phyloP scores from a whole-genome alignment of 2,113 vertebrate genomes.

The Orcinus orca region DNA sequence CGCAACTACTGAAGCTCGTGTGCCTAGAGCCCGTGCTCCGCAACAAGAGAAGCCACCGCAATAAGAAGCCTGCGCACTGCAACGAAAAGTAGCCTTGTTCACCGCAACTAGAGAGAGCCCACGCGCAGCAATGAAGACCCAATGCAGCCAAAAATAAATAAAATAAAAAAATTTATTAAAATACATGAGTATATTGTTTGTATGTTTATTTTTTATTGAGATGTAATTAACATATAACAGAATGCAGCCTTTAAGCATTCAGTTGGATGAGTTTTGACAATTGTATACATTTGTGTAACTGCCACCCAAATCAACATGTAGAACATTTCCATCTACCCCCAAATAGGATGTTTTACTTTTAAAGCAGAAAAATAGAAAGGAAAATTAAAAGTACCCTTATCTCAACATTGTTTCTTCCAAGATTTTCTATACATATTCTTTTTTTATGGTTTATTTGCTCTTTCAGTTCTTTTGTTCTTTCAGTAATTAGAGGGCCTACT shows the following conservation, averaged over 20 bases:
- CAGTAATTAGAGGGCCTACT: not conserved
- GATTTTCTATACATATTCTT: not conserved
- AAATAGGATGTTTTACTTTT: not conserved
- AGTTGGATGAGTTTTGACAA: not conserved
- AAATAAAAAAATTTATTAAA: no score
- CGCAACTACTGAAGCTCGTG: no score
- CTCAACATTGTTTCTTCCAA: not conserved
- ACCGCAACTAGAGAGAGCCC: no score
- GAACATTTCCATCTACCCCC: not conserved
- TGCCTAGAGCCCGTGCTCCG: no score
- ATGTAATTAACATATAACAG: not conserved
- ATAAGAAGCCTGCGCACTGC: no score
- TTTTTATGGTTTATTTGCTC: not conserved
- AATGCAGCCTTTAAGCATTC: not conserved
- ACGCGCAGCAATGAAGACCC: no score
- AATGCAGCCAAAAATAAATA: no score
- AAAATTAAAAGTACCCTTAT: not conserved
- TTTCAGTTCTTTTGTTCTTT: not conserved
- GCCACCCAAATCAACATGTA: not conserved
- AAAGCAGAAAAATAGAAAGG: not conserved
- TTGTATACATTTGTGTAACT: not conserved
- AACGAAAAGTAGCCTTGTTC: no score
- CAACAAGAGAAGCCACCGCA: no score
- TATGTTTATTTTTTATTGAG: not conserved
- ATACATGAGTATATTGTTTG: not conserved